Percentiles rank a stretch among this genome's conserved stretches.
phyloP scores from a whole-genome alignment of 1,140 invertebrate species.

The Mactra quadrangularis region DNA sequence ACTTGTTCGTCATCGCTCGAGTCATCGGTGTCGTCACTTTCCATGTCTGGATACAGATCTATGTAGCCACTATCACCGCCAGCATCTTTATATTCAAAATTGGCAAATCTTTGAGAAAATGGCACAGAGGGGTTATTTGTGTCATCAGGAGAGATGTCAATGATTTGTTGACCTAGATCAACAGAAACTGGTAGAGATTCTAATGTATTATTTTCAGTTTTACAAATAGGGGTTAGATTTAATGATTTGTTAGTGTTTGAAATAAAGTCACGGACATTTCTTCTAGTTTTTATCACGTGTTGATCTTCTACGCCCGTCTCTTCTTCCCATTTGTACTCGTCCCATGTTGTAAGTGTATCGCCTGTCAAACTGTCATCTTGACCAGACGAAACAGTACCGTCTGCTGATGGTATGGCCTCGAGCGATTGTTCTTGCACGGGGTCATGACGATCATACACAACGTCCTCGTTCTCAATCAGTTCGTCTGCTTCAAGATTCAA shows the following conservation, averaged over 20 bases:
- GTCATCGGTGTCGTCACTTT: slow-evolving; percentile 62
- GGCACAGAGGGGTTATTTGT: slow-evolving; percentile 36
- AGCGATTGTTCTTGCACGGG: slow-evolving; percentile 23
- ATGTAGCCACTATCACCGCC: slow-evolving; percentile 60
- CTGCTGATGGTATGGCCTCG: slow-evolving; percentile 32
- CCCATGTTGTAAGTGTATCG: slow-evolving; percentile 64
- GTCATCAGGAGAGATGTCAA: slow-evolving; percentile 6
- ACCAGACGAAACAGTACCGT: slow-evolving; percentile 19
- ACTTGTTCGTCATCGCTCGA: slow-evolving; percentile 39
- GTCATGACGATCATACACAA: slow-evolving; percentile 36
- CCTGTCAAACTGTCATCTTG: slow-evolving; percentile 50
- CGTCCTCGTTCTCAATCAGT: neutral
- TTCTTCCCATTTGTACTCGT: slow-evolving; percentile 69
- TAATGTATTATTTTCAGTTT: neutral
- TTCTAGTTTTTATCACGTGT: slow-evolving; percentile 62
- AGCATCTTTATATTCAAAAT: slow-evolving; percentile 62
- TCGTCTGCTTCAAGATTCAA: slow-evolving; percentile 9
- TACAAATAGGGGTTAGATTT: neutral
- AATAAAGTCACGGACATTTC: slow-evolving; percentile 65
- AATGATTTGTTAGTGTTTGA: slow-evolving; percentile 29
- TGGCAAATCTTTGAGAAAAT: slow-evolving; percentile 56
- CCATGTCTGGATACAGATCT: slow-evolving; percentile 49
- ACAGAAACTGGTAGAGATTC: slow-evolving; percentile 1
- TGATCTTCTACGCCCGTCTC: slow-evolving; percentile 69
- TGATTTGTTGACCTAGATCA: neutral